These are phyloP conservation scores for Ramazzottius varieornatus DNA, from an alignment of 2,888 invertebrate species.

Conservation along the genomic window DNA sequence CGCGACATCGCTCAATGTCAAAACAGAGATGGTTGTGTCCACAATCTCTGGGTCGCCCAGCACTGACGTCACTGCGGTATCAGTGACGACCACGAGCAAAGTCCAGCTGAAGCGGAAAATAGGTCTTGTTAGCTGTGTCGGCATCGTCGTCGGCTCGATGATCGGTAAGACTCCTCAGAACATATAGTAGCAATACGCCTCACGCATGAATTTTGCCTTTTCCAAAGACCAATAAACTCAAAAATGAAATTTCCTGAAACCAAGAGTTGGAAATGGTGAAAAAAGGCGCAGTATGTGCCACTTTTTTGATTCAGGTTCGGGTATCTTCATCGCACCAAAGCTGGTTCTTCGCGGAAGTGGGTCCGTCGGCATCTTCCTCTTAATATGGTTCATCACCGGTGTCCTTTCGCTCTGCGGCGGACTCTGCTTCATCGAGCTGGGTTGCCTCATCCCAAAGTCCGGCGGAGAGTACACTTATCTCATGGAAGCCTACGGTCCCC, in stretches of 20 bases:
- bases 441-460: slow-evolving; percentile 18
- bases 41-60: too few relatives aligned
- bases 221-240: too few relatives aligned
- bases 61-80: too few relatives aligned
- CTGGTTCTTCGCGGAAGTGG: slow-evolving; percentile 56
- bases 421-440: slow-evolving; percentile 20
- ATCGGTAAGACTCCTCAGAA: slow-evolving; percentile 58
- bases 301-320: slow-evolving; percentile 81
- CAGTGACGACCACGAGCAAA: too few relatives aligned
- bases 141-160: slow-evolving; percentile 94
- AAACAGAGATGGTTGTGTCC: too few relatives aligned
- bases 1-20: too few relatives aligned
- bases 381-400: slow-evolving; percentile 81
- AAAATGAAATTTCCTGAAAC: too few relatives aligned
- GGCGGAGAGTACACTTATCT: slow-evolving; percentile 21
- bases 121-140: slow-evolving; percentile 95
- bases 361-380: slow-evolving; percentile 75
- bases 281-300: too few relatives aligned
- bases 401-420: slow-evolving; percentile 46
- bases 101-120: slow-evolving; percentile 97
- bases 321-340: slow-evolving; percentile 92
- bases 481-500: slow-evolving; percentile 13
- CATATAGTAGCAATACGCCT: too few relatives aligned
- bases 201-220: too few relatives aligned
- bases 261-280: too few relatives aligned